Evolutionary conservation across 2,797 vertebrate species (phyloP).

Genomic region (Poecilia picta): DNA sequence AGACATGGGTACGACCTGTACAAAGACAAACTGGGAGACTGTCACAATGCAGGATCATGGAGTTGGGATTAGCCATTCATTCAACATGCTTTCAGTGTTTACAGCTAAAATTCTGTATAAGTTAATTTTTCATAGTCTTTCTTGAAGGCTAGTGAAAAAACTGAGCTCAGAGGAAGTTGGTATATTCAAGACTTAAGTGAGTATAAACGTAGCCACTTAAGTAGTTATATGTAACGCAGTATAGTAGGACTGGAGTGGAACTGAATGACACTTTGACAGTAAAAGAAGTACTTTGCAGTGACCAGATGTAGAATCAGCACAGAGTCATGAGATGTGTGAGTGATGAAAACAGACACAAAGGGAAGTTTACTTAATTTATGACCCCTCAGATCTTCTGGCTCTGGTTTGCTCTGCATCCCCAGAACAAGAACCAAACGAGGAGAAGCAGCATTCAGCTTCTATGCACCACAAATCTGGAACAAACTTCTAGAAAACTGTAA

Average conservation of each 20-base stretch:
- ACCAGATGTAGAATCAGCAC: no score
- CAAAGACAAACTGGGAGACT: not conserved
- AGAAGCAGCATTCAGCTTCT: no score
- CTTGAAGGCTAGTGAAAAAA: not conserved
- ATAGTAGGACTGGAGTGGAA: no score
- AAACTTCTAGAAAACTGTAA: no score
- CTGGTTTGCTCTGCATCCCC: no score
- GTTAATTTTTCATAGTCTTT: not conserved
- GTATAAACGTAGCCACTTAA: not conserved
- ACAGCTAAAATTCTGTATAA: not conserved
- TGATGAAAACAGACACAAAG: not conserved
- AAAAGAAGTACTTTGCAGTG: no score
- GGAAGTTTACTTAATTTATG: not conserved
- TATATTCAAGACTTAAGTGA: not conserved
- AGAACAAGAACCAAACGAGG: no score
- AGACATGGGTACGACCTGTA: conserved; percentile 37
- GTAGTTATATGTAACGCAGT: not conserved
- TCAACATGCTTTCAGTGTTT: not conserved
- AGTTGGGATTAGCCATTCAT: not conserved
- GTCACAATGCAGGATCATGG: not conserved
- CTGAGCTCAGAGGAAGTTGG: not conserved
- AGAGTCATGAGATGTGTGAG: no score
- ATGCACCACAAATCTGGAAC: no score
- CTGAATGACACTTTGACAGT: no score
- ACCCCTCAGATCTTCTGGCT: no score